Conservation (phyloP, 2,888 invertebrate species). For the Mythimna impura region DNA sequence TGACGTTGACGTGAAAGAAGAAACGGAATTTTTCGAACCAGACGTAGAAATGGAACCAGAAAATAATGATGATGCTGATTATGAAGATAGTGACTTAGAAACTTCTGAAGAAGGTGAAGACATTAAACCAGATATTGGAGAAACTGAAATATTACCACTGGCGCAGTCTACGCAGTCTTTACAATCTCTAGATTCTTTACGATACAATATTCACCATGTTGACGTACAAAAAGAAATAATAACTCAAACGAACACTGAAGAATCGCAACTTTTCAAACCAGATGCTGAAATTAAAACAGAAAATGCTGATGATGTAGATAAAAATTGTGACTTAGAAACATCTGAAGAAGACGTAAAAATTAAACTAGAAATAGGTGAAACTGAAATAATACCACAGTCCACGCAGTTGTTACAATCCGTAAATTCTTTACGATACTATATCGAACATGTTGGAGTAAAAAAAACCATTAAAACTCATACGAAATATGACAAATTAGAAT, state of each 20-base stretch:
- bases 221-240: no score
- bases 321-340: neutral
- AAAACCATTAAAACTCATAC: no score
- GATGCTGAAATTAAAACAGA: neutral
- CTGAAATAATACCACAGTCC: no score
- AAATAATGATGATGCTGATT: neutral
- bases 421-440: no score
- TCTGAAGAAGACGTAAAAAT: neutral
- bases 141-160: neutral
- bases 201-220: no score
- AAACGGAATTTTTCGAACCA: neutral
- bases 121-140: neutral
- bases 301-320: neutral
- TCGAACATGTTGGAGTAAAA: no score
- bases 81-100: neutral
- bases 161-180: neutral
- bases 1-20: neutral
- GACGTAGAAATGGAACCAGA: neutral
- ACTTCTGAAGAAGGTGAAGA: neutral
- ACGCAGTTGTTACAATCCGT: no score
- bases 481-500: no score
- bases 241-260: neutral
- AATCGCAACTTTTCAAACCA: neutral
- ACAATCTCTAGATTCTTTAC: neutral
- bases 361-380: neutral